These are phyloP conservation scores for Liposcelis brunnea DNA, from an alignment of 2,888 invertebrate species.

Conservation along the genomic window DNA sequence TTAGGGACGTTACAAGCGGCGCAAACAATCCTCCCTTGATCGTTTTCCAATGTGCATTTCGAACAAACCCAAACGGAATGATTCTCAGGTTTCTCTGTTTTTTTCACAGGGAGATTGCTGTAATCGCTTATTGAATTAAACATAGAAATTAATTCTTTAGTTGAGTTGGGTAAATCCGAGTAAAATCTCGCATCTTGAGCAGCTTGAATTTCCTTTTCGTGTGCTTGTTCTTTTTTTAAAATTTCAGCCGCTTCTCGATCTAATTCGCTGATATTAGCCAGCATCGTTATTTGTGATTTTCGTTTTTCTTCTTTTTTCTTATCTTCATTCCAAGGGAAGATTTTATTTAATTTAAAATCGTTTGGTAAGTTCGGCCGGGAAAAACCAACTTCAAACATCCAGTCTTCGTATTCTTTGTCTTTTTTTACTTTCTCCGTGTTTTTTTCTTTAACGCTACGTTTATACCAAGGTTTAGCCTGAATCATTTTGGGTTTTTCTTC, in stretches of 20 bases:
- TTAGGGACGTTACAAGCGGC: constrained; percentile 38
- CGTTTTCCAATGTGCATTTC: constrained; percentile 40
- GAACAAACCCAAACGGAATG: constrained; percentile 36
- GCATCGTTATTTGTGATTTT: constrained; percentile 38
- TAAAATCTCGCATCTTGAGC: constrained; percentile 23
- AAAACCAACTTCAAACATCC: constrained; percentile 35
- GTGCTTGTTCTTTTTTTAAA: constrained; percentile 36
- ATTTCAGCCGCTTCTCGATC: constrained; percentile 64
- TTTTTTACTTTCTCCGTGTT: constrained; percentile 15
- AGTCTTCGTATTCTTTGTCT: constrained; percentile 21
- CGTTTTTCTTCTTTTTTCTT: constrained; percentile 29
- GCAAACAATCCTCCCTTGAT: constrained; percentile 42
- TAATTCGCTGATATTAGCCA: constrained; percentile 61
- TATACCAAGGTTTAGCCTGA: constrained; percentile 48
- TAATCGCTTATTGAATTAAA: constrained; percentile 43
- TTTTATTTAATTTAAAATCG: constrained; percentile 12
- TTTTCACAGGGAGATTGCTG: constrained; percentile 26
- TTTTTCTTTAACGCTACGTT: constrained; percentile 27
- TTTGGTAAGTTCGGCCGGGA: constrained; percentile 22
- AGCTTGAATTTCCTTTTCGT: constrained; percentile 19
- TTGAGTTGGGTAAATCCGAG: constrained; percentile 23
- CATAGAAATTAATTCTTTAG: constrained; percentile 40
- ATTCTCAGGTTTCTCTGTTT: constrained; percentile 7
- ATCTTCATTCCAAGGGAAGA: constrained; percentile 18
- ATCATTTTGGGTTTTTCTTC: constrained; percentile 23